These are phyloP conservation scores for Pomacea maculata DNA, from an alignment of 1,140 invertebrate genomes.

Conservation along the genomic window DNA sequence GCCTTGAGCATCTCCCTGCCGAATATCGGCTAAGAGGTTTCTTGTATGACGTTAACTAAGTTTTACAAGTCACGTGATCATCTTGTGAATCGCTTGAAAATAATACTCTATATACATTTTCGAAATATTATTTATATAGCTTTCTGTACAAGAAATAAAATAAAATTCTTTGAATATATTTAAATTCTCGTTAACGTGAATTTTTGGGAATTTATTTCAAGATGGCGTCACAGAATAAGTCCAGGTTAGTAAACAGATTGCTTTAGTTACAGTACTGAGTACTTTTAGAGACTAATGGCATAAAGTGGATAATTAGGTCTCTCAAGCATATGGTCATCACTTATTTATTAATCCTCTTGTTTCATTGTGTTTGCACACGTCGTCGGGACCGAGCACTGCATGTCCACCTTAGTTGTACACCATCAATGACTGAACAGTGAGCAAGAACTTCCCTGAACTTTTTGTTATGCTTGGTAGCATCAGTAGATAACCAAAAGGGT, in stretches of 20 bases:
- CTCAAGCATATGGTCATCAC: too few species aligned
- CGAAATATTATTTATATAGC: not conserved
- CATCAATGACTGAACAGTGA: too few species aligned
- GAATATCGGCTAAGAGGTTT: conserved; percentile 23
- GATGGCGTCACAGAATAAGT: conserved; percentile 19
- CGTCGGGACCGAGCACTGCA: too few species aligned
- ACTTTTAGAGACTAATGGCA: not conserved
- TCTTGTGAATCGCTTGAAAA: not conserved
- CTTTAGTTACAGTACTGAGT: too few species aligned
- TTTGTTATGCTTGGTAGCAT: too few species aligned
- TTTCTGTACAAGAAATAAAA: not conserved
- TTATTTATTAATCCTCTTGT: too few species aligned
- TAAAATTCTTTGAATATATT: not conserved
- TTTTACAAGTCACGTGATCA: conserved; percentile 4
- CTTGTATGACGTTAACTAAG: conserved; percentile 22
- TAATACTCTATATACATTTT: not conserved
- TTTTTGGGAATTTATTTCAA: not conserved
- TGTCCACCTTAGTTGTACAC: too few species aligned
- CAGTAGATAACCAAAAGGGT: too few species aligned
- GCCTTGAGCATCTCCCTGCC: conserved; percentile 57
- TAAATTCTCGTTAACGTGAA: not conserved
- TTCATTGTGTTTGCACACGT: too few species aligned
- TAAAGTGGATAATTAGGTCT: not conserved
- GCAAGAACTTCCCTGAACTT: too few species aligned
- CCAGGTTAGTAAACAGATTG: conserved; percentile 3